Base-by-base conservation (phyloP, 2,888 invertebrate genomes). In the Cantharis nigra region DNA sequence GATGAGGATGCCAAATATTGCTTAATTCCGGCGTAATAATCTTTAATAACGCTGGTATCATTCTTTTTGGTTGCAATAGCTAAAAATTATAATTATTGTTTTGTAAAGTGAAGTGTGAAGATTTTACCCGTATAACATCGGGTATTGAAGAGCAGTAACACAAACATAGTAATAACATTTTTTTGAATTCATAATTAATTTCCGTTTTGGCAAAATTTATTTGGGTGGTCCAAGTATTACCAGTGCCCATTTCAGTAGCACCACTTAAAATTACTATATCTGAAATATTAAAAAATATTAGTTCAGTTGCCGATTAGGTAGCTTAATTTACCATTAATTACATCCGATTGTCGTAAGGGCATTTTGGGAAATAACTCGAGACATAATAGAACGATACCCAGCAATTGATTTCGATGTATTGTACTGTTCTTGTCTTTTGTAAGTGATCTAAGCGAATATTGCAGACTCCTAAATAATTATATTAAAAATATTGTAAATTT, bases 131-230 rank as follows among this genome's bases (percentile, higher is more conserved):
- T 9, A 71, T 14, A 11, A 28, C 4, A 11, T 20, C 63, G 10
- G 64, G 71, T 30, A 71, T 72, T 70, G 85, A 79, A 5, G 82
- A 76, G 13, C 86, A 79, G 70, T 83, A 82, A 11, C 81, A 84
- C 2, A 87, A 63, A 71, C 83, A 84, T 10, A 86, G 71, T 4
- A 88, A 77, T 9, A 89, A 71, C 23, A 82, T 84, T 77, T 86
- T 87, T 76, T 86, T 86, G 67, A 89, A 88, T n/a, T 81, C 76
- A 14, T 87, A 79, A 77, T 88, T 86, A 13, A 84, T 81, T 11
- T 81, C 81, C 7, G 78, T 84, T 2, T 81, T 71, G 7, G 81
- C 81, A 71, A 87, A 83, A 20, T 72, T 76, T 1, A 85, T 77
- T 13, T 74, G 23, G 16, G 84, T 77, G 2, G 85, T 81, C 85